Evolutionary conservation across 2,797 vertebrate genomes (phyloP).

Genomic region (Anguilla anguilla): DNA sequence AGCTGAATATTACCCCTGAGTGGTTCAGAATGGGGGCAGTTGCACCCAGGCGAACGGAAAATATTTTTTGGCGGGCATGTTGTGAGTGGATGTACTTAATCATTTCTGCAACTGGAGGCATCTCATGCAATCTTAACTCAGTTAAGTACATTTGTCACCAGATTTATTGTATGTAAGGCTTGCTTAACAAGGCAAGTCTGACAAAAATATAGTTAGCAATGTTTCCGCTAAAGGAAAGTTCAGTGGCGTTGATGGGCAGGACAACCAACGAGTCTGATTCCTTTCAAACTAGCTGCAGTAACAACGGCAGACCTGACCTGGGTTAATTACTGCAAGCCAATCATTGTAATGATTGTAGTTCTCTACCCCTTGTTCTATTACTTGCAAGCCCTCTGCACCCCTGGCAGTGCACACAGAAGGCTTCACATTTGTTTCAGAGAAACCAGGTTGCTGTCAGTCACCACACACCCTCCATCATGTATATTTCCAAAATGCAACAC

Average conservation of each 20-base stretch:
- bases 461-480: background rate
- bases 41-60: background rate
- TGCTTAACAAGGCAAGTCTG: background rate
- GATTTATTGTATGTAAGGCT: background rate
- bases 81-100: background rate
- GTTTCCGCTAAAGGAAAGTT: background rate
- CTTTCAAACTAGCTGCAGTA: background rate
- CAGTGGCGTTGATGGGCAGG: background rate
- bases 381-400: background rate
- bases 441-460: background rate
- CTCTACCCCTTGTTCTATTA: background rate
- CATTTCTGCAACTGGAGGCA: background rate
- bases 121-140: background rate
- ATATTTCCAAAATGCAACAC: no score
- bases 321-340: background rate
- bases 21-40: no score
- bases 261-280: background rate
- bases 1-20: no score
- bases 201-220: background rate
- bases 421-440: background rate
- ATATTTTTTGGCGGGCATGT: background rate
- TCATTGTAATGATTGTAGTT: background rate
- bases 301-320: background rate
- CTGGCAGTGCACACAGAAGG: background rate
- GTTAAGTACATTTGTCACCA: background rate